phyloP scores from a whole-genome alignment of 2,888 invertebrate species.

The Entomobrya multifasciata region DNA sequence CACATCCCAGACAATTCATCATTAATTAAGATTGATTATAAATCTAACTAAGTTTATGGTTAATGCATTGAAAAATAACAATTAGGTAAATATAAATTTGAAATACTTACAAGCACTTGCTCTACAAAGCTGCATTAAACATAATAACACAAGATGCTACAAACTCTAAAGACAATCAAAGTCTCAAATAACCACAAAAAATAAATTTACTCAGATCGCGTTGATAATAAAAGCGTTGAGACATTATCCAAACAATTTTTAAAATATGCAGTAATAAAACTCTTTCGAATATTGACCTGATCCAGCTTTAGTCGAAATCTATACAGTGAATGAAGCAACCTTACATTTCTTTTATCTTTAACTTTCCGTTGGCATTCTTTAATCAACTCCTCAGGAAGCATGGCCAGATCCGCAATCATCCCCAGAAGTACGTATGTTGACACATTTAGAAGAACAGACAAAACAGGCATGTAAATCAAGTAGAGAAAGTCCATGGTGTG shows the following conservation, averaged over 20 bases:
- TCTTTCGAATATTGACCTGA: constrained; percentile 13
- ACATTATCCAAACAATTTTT: not conserved
- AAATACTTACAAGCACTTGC: too few species aligned
- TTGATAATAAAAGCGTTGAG: not conserved
- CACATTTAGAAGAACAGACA: not conserved
- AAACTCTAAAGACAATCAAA: too few species aligned
- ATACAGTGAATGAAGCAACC: not conserved
- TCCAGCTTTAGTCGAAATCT: not conserved
- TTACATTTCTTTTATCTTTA: not conserved
- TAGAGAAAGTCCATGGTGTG: not conserved
- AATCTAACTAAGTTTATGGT: too few species aligned
- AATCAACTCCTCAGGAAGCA: not conserved
- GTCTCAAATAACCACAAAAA: too few species aligned
- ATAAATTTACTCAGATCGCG: too few species aligned
- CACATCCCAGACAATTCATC: too few species aligned
- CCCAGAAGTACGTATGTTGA: not conserved
- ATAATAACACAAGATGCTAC: too few species aligned
- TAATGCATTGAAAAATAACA: too few species aligned
- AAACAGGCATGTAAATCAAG: not conserved
- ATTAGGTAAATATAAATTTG: too few species aligned
- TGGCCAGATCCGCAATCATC: not conserved
- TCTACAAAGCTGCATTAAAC: too few species aligned
- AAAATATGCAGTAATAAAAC: constrained; percentile 4
- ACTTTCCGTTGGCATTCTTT: not conserved
- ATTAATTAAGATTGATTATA: too few species aligned